Evolutionary conservation across 2,888 invertebrate genomes (phyloP).

Genomic region (Leptopterna dolabrata): DNA sequence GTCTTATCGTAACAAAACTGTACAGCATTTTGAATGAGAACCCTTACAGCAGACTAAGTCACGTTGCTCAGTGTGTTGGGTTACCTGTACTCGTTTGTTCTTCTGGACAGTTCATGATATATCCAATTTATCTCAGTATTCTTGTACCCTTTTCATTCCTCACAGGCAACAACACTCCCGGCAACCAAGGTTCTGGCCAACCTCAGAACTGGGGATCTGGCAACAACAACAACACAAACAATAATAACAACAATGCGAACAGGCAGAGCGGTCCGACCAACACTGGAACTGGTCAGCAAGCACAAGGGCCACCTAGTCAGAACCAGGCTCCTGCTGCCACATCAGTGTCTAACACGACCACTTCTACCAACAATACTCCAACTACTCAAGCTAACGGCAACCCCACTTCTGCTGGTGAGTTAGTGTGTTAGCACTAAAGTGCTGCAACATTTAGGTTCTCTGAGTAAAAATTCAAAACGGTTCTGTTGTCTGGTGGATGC

Average conservation of each 20-base stretch:
- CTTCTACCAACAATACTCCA: slow-evolving; percentile 36
- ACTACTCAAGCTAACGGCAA: slow-evolving; percentile 39
- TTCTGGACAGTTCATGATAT: no score
- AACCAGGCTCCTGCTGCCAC: slow-evolving; percentile 58
- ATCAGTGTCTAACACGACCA: slow-evolving; percentile 46
- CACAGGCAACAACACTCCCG: slow-evolving; percentile 41
- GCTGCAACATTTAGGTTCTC: no score
- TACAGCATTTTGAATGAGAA: no score
- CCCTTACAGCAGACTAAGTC: no score
- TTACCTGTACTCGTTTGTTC: no score
- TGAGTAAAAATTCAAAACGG: no score
- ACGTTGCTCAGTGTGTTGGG: no score
- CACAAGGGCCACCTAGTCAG: slow-evolving; percentile 61
- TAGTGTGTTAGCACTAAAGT: no score
- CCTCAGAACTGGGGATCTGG: slow-evolving; percentile 63
- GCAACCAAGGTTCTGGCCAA: slow-evolving; percentile 65
- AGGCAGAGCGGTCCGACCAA: slow-evolving; percentile 60
- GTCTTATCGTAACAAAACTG: neutral
- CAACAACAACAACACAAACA: slow-evolving; percentile 64
- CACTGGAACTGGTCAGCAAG: slow-evolving; percentile 56
- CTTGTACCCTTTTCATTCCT: no score
- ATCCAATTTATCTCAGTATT: no score
- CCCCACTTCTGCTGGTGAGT: neutral
- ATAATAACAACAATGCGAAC: slow-evolving; percentile 63
- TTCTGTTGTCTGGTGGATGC: no score